These are phyloP conservation scores for Oreochromis spilurus DNA, from an alignment of 2,113 vertebrate genomes.

Conservation along the genomic window DNA sequence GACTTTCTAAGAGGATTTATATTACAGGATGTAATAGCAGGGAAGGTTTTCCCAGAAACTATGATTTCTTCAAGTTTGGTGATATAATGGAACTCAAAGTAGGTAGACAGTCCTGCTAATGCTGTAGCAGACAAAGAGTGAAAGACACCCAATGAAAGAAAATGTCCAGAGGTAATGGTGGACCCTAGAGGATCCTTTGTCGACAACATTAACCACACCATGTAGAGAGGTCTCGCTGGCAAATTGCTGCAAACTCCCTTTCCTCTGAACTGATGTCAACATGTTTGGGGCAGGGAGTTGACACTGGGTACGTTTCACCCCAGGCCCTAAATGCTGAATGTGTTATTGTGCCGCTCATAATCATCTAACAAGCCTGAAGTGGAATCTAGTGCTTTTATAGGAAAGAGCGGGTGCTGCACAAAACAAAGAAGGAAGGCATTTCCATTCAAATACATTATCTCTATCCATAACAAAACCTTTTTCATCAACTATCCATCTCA, in stretches of 20 bases:
- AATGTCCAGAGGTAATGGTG: slow-evolving; percentile 56
- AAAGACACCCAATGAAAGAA: slow-evolving; percentile 46
- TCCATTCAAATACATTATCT: slow-evolving; percentile 20
- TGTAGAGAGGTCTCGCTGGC: slow-evolving; percentile 50
- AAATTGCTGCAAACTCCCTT: slow-evolving; percentile 48
- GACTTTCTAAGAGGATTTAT: slow-evolving; percentile 59
- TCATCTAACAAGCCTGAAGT: slow-evolving; percentile 3
- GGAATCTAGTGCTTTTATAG: slow-evolving; percentile 6
- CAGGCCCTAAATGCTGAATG: neutral
- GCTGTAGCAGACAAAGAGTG: slow-evolving; percentile 33
- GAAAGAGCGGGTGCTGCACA: neutral
- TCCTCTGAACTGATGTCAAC: neutral
- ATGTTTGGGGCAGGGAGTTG: neutral
- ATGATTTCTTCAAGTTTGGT: slow-evolving; percentile 62
- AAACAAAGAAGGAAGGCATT: slow-evolving; percentile 5
- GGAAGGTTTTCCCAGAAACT: slow-evolving; percentile 23
- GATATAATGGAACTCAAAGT: slow-evolving; percentile 36
- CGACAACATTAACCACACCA: slow-evolving; percentile 58
- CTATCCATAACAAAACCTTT: slow-evolving; percentile 24
- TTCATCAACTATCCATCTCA: slow-evolving; percentile 39
- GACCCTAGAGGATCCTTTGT: neutral
- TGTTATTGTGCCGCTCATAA: slow-evolving; percentile 19
- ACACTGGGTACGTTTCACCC: neutral
- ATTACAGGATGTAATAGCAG: slow-evolving; percentile 62
- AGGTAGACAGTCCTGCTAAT: neutral